Conservation (phyloP, 2,888 invertebrate species). For the Thymelicus acteon region DNA sequence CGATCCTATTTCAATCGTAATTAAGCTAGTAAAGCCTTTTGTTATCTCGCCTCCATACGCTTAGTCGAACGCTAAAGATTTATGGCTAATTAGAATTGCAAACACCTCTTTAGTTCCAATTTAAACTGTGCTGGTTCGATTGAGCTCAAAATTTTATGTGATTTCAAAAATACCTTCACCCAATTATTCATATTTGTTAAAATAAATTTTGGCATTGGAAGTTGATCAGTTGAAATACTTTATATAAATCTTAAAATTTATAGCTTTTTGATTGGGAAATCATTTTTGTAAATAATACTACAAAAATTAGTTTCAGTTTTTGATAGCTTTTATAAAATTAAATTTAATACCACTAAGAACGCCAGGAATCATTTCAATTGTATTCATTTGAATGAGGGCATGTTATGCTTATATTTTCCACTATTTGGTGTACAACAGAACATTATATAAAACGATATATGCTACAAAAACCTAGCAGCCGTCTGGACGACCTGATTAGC, state of each 20-base stretch:
- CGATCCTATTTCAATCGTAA: conserved; percentile 64
- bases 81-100: conserved; percentile 38
- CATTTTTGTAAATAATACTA: too few species aligned
- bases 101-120: conserved; percentile 28
- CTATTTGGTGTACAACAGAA: not conserved
- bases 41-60: conserved; percentile 36
- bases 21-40: conserved; percentile 57
- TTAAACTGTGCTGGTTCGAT: conserved; percentile 11
- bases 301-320: too few species aligned
- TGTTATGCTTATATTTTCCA: not conserved
- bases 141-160: not conserved
- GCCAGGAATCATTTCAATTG: too few species aligned
- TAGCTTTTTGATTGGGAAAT: too few species aligned
- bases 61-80: conserved; percentile 28
- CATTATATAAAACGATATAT: conserved; percentile 19
- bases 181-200: too few species aligned
- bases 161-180: not conserved
- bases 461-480: conserved; percentile 16
- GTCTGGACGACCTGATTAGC: conserved; percentile 34
- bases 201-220: too few species aligned
- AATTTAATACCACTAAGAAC: too few species aligned
- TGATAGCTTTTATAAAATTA: too few species aligned
- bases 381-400: too few species aligned
- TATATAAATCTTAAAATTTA: too few species aligned
- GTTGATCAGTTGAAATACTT: too few species aligned